phyloP scores from a whole-genome alignment of 1,140 invertebrate species.

The Fopius arisanus region DNA sequence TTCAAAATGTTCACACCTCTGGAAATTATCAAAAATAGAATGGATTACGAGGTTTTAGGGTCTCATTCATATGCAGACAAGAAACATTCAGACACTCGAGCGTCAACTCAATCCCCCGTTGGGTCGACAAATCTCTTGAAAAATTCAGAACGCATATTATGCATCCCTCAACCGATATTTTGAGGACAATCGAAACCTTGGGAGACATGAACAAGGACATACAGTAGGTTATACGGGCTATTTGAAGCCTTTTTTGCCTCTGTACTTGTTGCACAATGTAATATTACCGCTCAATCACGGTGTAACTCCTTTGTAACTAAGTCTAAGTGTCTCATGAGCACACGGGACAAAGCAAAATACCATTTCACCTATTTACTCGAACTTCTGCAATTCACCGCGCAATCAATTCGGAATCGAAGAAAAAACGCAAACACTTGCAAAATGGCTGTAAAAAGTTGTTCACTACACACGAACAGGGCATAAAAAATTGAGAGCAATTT shows the following conservation, averaged over 20 bases:
- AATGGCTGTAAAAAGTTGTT: too few species aligned
- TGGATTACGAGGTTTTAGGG: not conserved
- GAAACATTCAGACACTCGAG: not conserved
- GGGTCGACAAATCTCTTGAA: conserved; percentile 2
- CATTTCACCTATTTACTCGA: not conserved
- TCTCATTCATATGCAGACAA: conserved; percentile 4
- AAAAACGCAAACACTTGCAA: not conserved
- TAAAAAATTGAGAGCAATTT: too few species aligned
- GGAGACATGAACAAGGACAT: conserved; percentile 24
- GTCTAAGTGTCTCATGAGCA: conserved; percentile 49
- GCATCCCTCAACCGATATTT: conserved; percentile 55
- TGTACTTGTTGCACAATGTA: conserved; percentile 64
- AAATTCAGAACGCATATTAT: not conserved
- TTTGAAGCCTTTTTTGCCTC: conserved; percentile 60
- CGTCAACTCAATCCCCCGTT: not conserved
- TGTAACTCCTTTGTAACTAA: conserved; percentile 38
- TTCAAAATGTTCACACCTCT: not conserved
- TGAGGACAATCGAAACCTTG: conserved; percentile 46
- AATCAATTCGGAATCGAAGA: too few species aligned
- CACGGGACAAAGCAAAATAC: not conserved
- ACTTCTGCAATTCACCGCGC: too few species aligned
- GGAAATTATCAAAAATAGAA: not conserved
- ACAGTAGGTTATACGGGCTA: conserved; percentile 57
- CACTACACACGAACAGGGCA: too few species aligned
- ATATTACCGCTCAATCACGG: conserved; percentile 56